Evolutionary conservation across 2,797 vertebrate genomes (phyloP).

Genomic region (Sebastes iracundus): DNA sequence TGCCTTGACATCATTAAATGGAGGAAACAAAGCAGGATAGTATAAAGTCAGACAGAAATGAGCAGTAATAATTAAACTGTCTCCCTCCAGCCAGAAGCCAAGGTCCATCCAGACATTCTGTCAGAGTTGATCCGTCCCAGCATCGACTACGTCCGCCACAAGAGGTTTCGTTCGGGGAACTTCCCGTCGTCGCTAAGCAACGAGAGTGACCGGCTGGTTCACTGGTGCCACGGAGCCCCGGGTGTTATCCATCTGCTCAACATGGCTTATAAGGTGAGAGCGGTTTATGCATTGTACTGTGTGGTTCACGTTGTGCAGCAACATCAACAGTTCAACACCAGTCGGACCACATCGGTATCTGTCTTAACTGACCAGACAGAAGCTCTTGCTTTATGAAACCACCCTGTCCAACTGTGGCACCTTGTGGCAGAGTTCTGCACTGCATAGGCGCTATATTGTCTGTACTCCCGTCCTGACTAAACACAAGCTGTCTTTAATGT

Average conservation of each 20-base stretch:
- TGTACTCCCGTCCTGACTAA: neutral
- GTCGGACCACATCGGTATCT: too few relatives aligned
- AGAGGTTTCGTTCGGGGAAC: slow-evolving; percentile 95
- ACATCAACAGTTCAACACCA: too few relatives aligned
- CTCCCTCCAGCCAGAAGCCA: slow-evolving; percentile 84
- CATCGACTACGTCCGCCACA: slow-evolving; percentile 95
- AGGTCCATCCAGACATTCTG: slow-evolving; percentile 86
- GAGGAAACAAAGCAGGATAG: neutral
- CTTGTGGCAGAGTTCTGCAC: slow-evolving; percentile 5
- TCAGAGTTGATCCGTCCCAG: slow-evolving; percentile 91
- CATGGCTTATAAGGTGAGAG: slow-evolving; percentile 89
- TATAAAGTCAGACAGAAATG: neutral
- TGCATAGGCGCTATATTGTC: neutral
- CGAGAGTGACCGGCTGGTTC: slow-evolving; percentile 93
- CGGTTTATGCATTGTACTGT: accelerated
- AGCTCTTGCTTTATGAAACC: neutral
- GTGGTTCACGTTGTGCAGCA: too few relatives aligned
- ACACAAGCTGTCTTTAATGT: neutral
- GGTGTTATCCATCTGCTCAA: slow-evolving; percentile 93
- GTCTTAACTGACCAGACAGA: too few relatives aligned
- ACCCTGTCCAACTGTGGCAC: neutral
- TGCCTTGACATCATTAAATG: too few relatives aligned
- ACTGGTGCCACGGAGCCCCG: slow-evolving; percentile 96
- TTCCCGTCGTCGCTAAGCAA: slow-evolving; percentile 96
- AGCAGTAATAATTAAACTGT: neutral